Percentiles rank a stretch among this genome's conserved stretches.
These are phyloP conservation scores for Augiades crinisus DNA, from an alignment of 2,888 invertebrate species.

Conservation along the genomic window DNA sequence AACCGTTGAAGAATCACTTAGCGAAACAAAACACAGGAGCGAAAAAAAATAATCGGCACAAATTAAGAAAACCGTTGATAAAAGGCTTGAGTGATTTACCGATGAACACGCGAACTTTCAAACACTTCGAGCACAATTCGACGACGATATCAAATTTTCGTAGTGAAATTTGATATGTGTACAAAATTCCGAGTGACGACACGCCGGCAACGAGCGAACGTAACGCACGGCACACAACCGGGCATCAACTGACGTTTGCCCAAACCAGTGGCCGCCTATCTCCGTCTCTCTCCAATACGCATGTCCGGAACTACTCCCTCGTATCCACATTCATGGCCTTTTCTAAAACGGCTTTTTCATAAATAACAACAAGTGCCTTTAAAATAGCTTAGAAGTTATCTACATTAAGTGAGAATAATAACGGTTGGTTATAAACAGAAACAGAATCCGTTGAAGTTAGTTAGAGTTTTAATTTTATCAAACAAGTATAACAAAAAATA, in stretches of 20 bases:
- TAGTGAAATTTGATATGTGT: slow-evolving; percentile 80
- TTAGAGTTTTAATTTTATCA: too few species aligned
- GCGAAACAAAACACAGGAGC: slow-evolving; percentile 65
- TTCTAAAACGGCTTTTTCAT: slow-evolving; percentile 10
- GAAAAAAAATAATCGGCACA: slow-evolving; percentile 42
- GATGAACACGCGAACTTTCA: slow-evolving; percentile 60
- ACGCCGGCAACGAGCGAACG: slow-evolving; percentile 37
- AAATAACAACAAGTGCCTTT: slow-evolving; percentile 9
- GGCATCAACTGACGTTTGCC: slow-evolving; percentile 64
- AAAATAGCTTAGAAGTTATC: neutral
- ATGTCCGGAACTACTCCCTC: slow-evolving; percentile 70
- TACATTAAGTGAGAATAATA: neutral
- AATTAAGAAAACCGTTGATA: slow-evolving; percentile 33
- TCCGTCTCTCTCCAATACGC: slow-evolving; percentile 72
- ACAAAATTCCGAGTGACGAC: slow-evolving; percentile 48
- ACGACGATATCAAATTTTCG: slow-evolving; percentile 79
- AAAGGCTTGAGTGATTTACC: slow-evolving; percentile 51
- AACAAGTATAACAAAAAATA: neutral
- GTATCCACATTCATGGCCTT: slow-evolving; percentile 21
- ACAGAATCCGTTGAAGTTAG: too few species aligned
- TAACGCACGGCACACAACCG: slow-evolving; percentile 61
- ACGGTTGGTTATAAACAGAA: too few species aligned
- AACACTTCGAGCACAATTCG: slow-evolving; percentile 66
- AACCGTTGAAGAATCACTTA: slow-evolving; percentile 58
- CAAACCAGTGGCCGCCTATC: slow-evolving; percentile 48